Evolutionary conservation across 2,113 vertebrate species (phyloP), one percentile per base, ranked within the genome.

Genomic region (Anoplopoma fimbria): DNA sequence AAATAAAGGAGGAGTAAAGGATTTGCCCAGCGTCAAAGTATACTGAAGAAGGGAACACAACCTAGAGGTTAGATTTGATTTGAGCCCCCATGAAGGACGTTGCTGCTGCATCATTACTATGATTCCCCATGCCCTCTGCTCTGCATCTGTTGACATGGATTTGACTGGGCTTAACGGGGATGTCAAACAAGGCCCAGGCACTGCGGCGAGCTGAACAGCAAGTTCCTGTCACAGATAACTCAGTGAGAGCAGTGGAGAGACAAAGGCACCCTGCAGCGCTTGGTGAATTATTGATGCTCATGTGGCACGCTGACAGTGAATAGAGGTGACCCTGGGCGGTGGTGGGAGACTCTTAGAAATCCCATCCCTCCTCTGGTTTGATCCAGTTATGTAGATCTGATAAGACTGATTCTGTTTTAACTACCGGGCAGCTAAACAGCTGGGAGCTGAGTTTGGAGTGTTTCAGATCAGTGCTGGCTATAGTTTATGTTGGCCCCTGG

Each of bases 221-320:
- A 87, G 80, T 83, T 81, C 61, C 87, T 86, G 85, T 90, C 90
- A 91, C 91, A 83, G 91, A 87, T 79, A 89, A 87, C 88, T 90
- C 82, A 82, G 77, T 9, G 60, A 85, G 71, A 82, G 75, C 75
- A 1, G 34, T 47, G 72, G 79, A 81, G 83, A 81, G 77, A 92
- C 91, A 91, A 91, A 88, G 87, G 82, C 84, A 77, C 77, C 91
- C 92, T 86, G 70, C 84, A 67, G 84, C 4, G 81, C 81, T 78
- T 36, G 61, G 85, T 91, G 80, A 92, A 93, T 93, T 91, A 92
- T 92, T 93, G 88, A 92, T 91, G 84, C 79, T 82, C 65, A 60
- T 75, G 79, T 84, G 82, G 74, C 73, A 72, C 61, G 82, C 81
- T 89, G 85, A 79, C 86, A 77, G 81, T 71, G 77, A 80, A 82